Conservation (phyloP, 2,113 vertebrate species). For the human region GRCh38 chr3:1838001-1838500, state of each 20-base stretch:
- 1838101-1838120: not conserved
- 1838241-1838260: conserved; percentile 21
- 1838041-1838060: not conserved
- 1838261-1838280: not conserved
- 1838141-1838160: conserved; percentile 35
- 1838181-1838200: not conserved
- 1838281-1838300: not conserved
- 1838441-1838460: conserved; percentile 27
- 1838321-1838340: conserved; percentile 33
- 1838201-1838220: conserved; percentile 29
- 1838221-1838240: not conserved
- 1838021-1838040: not conserved
- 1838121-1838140: not conserved
- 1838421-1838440: not conserved
- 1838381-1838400: conserved; percentile 44
- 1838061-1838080: not conserved
- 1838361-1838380: not conserved
- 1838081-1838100: not conserved
- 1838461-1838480: not conserved
- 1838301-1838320: conserved; percentile 13
- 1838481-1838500: conserved; percentile 51
- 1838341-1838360: not conserved
- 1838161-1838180: not conserved
- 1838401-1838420: not conserved
- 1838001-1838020: too few relatives aligned